Evolutionary conservation across 2,797 vertebrate genomes (phyloP).

Genomic region (Tenualosa ilisha): DNA sequence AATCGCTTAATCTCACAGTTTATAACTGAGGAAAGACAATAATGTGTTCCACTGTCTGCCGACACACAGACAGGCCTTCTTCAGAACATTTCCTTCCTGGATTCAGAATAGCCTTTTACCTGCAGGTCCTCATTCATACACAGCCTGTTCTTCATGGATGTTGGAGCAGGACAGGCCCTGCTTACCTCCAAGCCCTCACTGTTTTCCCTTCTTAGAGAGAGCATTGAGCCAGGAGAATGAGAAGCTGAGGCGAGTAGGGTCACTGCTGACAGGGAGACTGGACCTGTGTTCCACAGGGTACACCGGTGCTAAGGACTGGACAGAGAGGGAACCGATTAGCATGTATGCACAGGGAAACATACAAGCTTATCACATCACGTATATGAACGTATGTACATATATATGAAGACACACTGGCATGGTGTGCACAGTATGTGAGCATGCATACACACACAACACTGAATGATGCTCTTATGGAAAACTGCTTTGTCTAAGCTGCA

Average conservation of each 20-base stretch:
- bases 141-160: neutral
- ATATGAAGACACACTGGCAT: neutral
- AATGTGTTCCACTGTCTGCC: neutral
- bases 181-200: slow-evolving; percentile 22
- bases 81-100: neutral
- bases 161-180: neutral
- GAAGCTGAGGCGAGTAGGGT: slow-evolving; percentile 51
- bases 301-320: slow-evolving; percentile 42
- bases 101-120: neutral
- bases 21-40: neutral
- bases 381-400: neutral
- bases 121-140: neutral
- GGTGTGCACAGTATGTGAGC: neutral
- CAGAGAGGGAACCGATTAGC: neutral
- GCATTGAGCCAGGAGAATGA: slow-evolving; percentile 66
- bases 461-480: neutral
- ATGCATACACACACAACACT: neutral
- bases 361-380: neutral
- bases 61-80: neutral
- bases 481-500: too few species aligned
- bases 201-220: slow-evolving; percentile 57
- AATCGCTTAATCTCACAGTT: neutral
- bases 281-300: slow-evolving; percentile 15
- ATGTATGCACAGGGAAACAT: neutral
- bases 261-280: slow-evolving; percentile 32